These are phyloP conservation scores for Bubalus kerabau DNA, from an alignment of 2,113 vertebrate species.

Conservation along the genomic window DNA sequence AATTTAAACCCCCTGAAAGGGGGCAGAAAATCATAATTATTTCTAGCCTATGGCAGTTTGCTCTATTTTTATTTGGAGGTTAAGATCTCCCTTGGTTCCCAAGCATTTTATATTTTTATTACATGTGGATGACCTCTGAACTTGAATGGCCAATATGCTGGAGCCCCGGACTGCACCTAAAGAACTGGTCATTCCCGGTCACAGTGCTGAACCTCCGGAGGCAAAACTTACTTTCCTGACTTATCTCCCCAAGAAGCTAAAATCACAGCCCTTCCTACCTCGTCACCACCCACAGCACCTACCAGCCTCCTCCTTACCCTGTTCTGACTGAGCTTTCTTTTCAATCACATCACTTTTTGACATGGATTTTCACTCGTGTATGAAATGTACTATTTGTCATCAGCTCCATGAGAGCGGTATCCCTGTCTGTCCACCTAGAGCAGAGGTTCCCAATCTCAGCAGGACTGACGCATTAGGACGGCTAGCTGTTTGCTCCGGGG, in stretches of 20 bases:
- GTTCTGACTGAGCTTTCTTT: neutral
- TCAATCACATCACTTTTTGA: neutral
- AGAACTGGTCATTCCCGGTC: neutral
- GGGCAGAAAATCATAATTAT: constrained; percentile 38
- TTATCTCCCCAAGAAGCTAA: neutral
- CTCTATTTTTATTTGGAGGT: constrained; percentile 40
- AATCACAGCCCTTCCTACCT: neutral
- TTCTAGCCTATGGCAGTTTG: neutral
- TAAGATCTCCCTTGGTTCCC: neutral
- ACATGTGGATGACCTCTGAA: neutral
- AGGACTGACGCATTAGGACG: neutral
- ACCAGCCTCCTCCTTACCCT: neutral
- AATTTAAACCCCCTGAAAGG: neutral
- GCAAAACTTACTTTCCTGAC: neutral
- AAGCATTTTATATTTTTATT: neutral
- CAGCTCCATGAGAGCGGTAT: neutral
- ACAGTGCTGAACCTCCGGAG: neutral
- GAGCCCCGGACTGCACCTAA: neutral
- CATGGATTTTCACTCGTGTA: neutral
- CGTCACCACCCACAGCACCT: fast-evolving
- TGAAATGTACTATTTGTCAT: neutral
- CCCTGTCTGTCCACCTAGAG: neutral
- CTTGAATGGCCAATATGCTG: neutral
- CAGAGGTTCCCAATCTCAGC: neutral
- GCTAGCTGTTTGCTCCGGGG: neutral